Percentiles rank a stretch among this genome's conserved stretches.
phyloP scores from a whole-genome alignment of 2,888 invertebrate genomes.

The Drosophila anceps region DNA sequence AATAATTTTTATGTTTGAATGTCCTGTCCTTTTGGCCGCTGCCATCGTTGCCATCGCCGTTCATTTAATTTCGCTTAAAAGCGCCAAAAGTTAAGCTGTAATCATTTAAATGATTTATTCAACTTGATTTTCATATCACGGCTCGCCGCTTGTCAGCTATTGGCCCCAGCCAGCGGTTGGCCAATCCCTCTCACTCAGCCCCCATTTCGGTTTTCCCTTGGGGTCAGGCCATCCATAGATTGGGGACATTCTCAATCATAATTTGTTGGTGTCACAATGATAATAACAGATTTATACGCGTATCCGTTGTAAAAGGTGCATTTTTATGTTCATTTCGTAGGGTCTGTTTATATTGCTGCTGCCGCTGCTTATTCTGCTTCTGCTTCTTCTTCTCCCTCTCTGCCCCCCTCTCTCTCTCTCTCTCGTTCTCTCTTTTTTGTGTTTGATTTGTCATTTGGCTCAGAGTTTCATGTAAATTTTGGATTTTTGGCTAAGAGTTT shows the following conservation, averaged over 20 bases:
- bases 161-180: neutral
- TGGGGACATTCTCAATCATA: constrained; percentile 77
- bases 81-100: constrained; percentile 82
- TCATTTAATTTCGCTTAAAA: constrained; percentile 82
- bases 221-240: constrained; percentile 40
- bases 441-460: neutral
- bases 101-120: constrained; percentile 81
- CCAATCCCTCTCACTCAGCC: neutral
- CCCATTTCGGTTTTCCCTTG: constrained; percentile 29
- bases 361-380: no score
- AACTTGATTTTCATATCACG: constrained; percentile 79
- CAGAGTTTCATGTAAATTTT: constrained; percentile 8
- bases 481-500: neutral
- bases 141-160: constrained; percentile 61
- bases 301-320: constrained; percentile 63
- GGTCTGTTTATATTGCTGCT: no score
- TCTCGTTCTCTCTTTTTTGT: neutral
- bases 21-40: constrained; percentile 15
- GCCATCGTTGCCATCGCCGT: constrained; percentile 35
- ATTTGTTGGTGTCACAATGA: constrained; percentile 82
- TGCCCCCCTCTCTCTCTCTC: neutral
- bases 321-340: constrained; percentile 46
- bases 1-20: constrained; percentile 78
- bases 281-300: constrained; percentile 79
- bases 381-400: neutral